phyloP scores from a whole-genome alignment of 1,140 invertebrate species.

The Drosophila setifemur region DNA sequence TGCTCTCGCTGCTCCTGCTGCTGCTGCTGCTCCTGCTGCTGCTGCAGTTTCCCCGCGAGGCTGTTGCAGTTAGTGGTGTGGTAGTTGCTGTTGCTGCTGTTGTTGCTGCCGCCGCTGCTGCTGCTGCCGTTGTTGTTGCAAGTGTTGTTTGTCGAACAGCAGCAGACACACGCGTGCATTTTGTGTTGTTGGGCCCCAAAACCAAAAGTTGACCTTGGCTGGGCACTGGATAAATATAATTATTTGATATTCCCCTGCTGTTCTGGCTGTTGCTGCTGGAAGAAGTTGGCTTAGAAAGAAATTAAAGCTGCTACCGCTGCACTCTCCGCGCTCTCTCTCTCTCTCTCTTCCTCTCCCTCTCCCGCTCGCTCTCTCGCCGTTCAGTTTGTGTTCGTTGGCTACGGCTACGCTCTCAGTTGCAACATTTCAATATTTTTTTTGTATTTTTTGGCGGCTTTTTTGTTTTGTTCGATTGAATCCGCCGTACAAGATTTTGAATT shows the following conservation, averaged over 20 bases:
- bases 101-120: not conserved
- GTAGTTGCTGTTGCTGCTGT: constrained; percentile 1
- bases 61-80: not conserved
- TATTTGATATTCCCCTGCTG: not conserved
- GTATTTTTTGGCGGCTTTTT: constrained; percentile 35
- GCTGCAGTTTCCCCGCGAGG: no score
- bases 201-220: constrained; percentile 66
- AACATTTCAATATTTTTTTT: constrained; percentile 19
- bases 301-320: constrained; percentile 6
- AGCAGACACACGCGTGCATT: constrained; percentile 78
- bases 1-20: constrained; percentile 1
- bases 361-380: not conserved
- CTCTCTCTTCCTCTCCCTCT: not conserved
- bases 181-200: constrained; percentile 64
- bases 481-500: no score
- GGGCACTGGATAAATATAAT: constrained; percentile 15
- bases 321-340: not conserved
- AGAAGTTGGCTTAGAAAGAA: constrained; percentile 11
- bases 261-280: constrained; percentile 17
- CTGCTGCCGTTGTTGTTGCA: constrained; percentile 27
- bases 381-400: not conserved
- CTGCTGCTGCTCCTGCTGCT: not conserved
- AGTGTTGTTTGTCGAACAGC: constrained; percentile 66
- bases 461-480: not conserved
- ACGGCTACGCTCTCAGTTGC: constrained; percentile 14